phyloP scores from a whole-genome alignment of 2,113 vertebrate species.

The Cryptoleucopteryx plumbea region DNA sequence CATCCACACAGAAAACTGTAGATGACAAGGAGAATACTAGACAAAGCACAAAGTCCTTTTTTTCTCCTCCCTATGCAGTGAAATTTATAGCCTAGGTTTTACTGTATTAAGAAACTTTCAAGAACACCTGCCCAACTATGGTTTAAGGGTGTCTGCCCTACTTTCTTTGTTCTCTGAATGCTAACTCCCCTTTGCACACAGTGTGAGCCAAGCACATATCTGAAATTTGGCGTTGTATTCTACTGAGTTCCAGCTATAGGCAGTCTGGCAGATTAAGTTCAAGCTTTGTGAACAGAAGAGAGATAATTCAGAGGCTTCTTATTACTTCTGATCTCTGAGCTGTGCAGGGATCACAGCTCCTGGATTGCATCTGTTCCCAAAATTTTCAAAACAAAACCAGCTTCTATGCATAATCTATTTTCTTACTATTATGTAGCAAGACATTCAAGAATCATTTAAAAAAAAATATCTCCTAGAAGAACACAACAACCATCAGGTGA shows the following conservation, averaged over 20 bases:
- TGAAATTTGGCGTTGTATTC: neutral
- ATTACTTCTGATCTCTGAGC: neutral
- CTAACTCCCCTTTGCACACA: neutral
- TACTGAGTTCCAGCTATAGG: neutral
- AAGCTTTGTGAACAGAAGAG: constrained; percentile 2
- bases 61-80: neutral
- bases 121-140: neutral
- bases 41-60: neutral
- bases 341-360: neutral
- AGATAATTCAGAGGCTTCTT: constrained; percentile 38
- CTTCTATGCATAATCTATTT: neutral
- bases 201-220: neutral
- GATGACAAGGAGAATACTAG: neutral
- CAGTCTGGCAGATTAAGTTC: constrained; percentile 19
- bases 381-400: neutral
- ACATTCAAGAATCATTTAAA: neutral
- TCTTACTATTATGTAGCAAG: neutral
- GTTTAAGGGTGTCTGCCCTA: neutral
- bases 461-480: neutral
- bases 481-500: neutral
- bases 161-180: neutral
- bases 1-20: neutral
- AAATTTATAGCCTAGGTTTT: neutral
- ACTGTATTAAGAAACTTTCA: neutral
- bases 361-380: neutral